Base-by-base conservation (phyloP, 1,140 invertebrate genomes). In the Diorhabda carinulata region DNA sequence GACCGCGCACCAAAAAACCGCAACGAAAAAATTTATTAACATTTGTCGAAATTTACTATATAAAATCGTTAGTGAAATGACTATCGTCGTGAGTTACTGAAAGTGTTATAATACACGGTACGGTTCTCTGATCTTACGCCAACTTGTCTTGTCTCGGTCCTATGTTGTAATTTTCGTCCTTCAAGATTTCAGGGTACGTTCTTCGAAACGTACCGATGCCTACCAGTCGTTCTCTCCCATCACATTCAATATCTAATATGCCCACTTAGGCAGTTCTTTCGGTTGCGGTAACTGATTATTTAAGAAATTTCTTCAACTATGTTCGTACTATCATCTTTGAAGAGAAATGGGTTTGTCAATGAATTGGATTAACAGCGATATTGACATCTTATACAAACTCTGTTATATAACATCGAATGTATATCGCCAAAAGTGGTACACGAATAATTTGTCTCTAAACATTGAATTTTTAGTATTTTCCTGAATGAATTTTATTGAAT, bases 51-150 rank as follows among this genome's bases (percentile, higher is more conserved):
- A 57, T 57, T 43, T 7, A 65, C 7, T 62, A 10, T n/a, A 25
- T 43, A 52, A 60, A 40, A 52, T 41, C 57, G 61, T 41, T 42
- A 62, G 67, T 43, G 60, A 68, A 67, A 67, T 60, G 65, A 67
- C 65, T 67, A 67, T 67, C 58, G 60, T 57, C 65, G 65, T 67
- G 58, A 60, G 65, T 60, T 60, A 67, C 65, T 67, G 65, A 67
- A 67, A 67, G 65, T 47, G 57, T 60, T 60, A 67, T 67, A 25
- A 25, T 25, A 25, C 25, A 67, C 65, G 44, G 43, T 42, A 56
- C 45, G 10, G 58, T 45, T 60, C 56, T 42, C 5, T 58, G 64
- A 58, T 66, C 58, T 60, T 41, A 43, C 59, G 42, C 42, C 25
- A 40, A 43, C 25, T 41, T 41, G 59, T 43, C 59, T 52, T 8